These are phyloP conservation scores for Globodera ellingtonae DNA, from an alignment of 1,140 invertebrate species.

Conservation along the genomic window DNA sequence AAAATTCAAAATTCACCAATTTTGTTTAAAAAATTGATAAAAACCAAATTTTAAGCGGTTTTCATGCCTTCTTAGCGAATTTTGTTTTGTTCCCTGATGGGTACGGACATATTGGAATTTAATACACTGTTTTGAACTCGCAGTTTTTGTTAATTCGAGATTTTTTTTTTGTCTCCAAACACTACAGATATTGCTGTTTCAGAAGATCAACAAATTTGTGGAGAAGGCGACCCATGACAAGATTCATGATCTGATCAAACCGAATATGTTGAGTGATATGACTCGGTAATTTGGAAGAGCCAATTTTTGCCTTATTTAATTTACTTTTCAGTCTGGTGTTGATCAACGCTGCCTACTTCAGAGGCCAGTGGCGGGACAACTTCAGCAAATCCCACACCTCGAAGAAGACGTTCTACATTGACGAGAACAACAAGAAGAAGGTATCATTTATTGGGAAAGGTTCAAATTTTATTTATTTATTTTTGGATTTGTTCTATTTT, in stretches of 20 bases:
- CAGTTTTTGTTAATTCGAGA: too few relatives aligned
- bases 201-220: constrained; percentile 46
- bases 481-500: not conserved
- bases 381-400: constrained; percentile 28
- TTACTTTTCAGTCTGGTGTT: constrained; percentile 32
- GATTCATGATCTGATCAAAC: constrained; percentile 39
- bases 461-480: too few relatives aligned
- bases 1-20: too few relatives aligned
- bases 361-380: constrained; percentile 35
- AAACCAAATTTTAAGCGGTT: too few relatives aligned
- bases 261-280: constrained; percentile 8
- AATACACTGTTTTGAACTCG: too few relatives aligned
- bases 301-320: too few relatives aligned
- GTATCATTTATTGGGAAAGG: not conserved
- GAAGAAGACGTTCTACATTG: constrained; percentile 41
- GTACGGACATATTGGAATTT: too few relatives aligned
- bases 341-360: constrained; percentile 52
- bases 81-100: too few relatives aligned
- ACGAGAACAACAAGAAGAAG: constrained; percentile 31
- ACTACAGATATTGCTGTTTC: not conserved
- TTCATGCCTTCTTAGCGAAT: too few relatives aligned
- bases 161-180: too few relatives aligned
- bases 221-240: constrained; percentile 38
- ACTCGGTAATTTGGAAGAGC: constrained; percentile 21
- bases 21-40: too few relatives aligned